Conservation (phyloP, 2,888 invertebrate species). For the Apodemia mormo region DNA sequence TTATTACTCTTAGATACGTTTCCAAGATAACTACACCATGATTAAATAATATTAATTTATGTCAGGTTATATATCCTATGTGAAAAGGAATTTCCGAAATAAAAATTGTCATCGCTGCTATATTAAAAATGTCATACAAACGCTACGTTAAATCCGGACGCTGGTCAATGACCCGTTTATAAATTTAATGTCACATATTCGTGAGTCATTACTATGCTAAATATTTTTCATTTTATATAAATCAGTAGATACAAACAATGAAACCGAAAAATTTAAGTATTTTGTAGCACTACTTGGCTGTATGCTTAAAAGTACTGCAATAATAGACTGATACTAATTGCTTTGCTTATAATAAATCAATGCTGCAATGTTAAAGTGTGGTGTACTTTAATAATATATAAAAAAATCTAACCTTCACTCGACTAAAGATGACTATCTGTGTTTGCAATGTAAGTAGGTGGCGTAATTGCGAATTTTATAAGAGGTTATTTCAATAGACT, state of each 20-base stretch:
- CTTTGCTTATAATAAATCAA: neutral
- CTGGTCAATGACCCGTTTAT: neutral
- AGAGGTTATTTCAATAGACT: too few relatives aligned
- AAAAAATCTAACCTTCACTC: slow-evolving; percentile 4
- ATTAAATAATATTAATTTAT: neutral
- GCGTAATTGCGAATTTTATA: neutral
- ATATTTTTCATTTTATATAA: neutral
- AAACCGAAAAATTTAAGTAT: neutral
- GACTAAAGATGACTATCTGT: neutral
- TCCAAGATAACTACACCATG: neutral
- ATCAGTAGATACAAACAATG: too few relatives aligned
- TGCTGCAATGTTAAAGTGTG: neutral
- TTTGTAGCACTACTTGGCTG: neutral
- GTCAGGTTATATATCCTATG: neutral
- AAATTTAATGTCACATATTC: neutral
- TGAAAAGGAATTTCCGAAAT: neutral
- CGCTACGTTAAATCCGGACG: too few relatives aligned
- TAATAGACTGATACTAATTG: neutral
- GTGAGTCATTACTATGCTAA: neutral
- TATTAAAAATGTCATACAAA: neutral
- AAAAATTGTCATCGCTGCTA: neutral
- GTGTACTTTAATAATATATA: slow-evolving; percentile 6
- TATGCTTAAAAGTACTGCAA: neutral
- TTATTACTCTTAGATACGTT: neutral
- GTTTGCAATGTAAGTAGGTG: neutral